A percentile compares a stretch with the other conserved stretches of the same genome.
phyloP scores from a whole-genome alignment of 2,888 invertebrate genomes.

The Lasioglossum lativentre region DNA sequence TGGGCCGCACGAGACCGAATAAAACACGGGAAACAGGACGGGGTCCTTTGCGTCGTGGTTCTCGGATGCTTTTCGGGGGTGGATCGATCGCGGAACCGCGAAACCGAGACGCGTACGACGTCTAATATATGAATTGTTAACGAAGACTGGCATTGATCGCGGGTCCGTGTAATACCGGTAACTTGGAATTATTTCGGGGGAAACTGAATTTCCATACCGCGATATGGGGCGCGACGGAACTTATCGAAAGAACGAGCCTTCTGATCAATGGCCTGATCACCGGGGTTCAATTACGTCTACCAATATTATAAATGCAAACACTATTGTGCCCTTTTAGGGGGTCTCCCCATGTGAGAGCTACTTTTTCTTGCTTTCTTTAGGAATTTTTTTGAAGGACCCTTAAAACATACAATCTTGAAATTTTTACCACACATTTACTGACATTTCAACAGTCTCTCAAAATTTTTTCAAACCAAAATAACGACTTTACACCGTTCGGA shows the following conservation, averaged over 20 bases:
- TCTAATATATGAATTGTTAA: slow-evolving; percentile 54
- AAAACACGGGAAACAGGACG: slow-evolving; percentile 46
- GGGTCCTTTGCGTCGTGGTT: slow-evolving; percentile 28
- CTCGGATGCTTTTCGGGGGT: slow-evolving; percentile 14
- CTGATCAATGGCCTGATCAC: too few species aligned
- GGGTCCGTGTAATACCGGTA: background rate
- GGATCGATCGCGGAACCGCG: slow-evolving; percentile 38
- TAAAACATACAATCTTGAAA: too few species aligned
- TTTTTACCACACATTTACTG: too few species aligned
- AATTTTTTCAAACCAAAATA: too few species aligned
- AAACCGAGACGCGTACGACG: slow-evolving; percentile 16
- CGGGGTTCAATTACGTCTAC: too few species aligned
- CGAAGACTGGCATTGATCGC: slow-evolving; percentile 13
- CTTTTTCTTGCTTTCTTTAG: too few species aligned
- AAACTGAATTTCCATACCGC: background rate
- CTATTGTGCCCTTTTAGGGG: too few species aligned
- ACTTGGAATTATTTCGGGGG: background rate
- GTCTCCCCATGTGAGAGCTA: too few species aligned
- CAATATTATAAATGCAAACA: too few species aligned
- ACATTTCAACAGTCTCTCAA: too few species aligned
- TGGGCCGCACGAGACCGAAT: slow-evolving; percentile 35
- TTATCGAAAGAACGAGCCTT: background rate
- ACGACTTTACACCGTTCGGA: too few species aligned
- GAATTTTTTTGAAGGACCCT: too few species aligned
- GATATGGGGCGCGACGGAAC: background rate